Evolutionary conservation across 2,888 invertebrate genomes (phyloP), one percentile per base, ranked within the genome.

Genomic region (Hololepta plana): DNA sequence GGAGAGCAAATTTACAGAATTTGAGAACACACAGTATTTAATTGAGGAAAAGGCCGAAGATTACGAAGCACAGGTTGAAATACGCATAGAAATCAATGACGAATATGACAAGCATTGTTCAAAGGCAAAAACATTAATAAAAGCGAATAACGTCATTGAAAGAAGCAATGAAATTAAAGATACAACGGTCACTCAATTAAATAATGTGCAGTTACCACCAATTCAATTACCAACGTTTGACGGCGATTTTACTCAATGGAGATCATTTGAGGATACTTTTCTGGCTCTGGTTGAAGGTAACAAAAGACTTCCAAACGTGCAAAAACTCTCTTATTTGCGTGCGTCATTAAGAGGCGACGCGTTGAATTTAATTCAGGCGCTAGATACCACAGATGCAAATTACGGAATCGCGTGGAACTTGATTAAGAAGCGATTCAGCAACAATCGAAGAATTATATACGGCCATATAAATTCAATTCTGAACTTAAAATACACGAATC

Each of bases 141-240:
- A n/a, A n/a, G n/a, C n/a, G n/a, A n/a, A n/a, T n/a, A n/a, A n/a
- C 15, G 5, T 11, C 8, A 15, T 11, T 12, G 8, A 24, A 15
- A 10, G 10, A 4, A 10, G n/a, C 12, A 10, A 13, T n/a, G 12
- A 8, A 10, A 12, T 9, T 12, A 10, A 24, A 20, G 4, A 24
- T 17, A 8, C 17, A 8, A 17, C 7, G 7, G n/a, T 17, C 7
- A 14, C 12, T 23, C 15, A 14, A 16, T 12, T 16, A 27, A 15
- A n/a, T 23, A 21, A 23, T 4, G 16, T 15, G 4, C 21, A 23
- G 28, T 20, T 33, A 13, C 32, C 35, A 1, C 20, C 11, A 6
- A 30, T 36, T 9, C 13, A 26, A 10, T 13, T 36, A 6, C 36
- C 36, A 4, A 32, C 19, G 17, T 35, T 36, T 26, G 32, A 38